A percentile compares a stretch with the other conserved stretches of the same genome.
Evolutionary conservation across 2,113 vertebrate species (phyloP).

Genomic region (Clarias magur): DNA sequence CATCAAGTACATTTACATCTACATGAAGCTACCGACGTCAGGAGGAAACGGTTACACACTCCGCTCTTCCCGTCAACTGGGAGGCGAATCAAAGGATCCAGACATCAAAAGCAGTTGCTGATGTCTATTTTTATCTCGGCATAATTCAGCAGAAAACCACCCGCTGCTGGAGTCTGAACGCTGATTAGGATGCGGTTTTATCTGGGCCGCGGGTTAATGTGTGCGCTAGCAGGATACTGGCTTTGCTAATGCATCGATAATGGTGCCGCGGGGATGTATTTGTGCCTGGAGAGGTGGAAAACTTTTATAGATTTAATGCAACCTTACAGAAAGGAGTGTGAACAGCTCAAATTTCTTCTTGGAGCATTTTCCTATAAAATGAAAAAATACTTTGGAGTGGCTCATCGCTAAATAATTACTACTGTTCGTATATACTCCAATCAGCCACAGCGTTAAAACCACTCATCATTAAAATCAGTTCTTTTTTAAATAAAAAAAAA

Average conservation of each 20-base stretch:
- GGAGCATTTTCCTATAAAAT: too few relatives aligned
- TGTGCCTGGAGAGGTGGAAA: neutral
- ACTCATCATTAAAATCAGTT: too few relatives aligned
- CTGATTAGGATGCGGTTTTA: neutral
- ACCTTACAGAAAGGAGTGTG: neutral
- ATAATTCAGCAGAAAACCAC: neutral
- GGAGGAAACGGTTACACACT: neutral
- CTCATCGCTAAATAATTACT: too few relatives aligned
- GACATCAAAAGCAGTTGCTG: neutral
- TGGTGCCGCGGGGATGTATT: neutral
- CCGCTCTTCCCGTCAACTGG: neutral
- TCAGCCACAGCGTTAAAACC: too few relatives aligned
- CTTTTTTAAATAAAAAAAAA: too few relatives aligned
- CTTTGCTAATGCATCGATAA: neutral
- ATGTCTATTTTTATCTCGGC: neutral
- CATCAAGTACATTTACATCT: neutral
- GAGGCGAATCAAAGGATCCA: slow-evolving; percentile 2
- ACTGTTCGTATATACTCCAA: too few relatives aligned
- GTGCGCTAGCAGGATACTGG: neutral
- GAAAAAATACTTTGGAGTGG: too few relatives aligned
- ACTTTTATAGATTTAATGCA: neutral
- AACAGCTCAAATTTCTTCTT: neutral
- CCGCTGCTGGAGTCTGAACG: neutral
- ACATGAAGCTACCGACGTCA: neutral
- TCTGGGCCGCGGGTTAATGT: neutral